Evolutionary conservation across 2,888 invertebrate species (phyloP).

Genomic region (Apocheima hispidaria): DNA sequence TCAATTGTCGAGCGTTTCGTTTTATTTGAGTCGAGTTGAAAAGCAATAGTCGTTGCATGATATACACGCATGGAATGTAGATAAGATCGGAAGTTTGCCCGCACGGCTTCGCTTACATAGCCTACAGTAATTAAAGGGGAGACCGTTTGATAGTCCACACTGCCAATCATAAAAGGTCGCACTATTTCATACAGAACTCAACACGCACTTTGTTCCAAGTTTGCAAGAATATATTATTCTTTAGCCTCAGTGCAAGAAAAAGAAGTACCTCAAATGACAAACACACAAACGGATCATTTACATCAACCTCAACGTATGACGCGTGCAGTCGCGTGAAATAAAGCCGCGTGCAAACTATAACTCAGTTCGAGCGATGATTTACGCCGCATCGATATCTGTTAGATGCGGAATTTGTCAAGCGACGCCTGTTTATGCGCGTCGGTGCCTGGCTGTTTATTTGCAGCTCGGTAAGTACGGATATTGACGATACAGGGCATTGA

Average conservation of each 20-base stretch:
- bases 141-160: no score
- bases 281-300: neutral
- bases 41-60: conserved; percentile 22
- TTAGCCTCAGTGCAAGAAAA: no score
- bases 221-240: no score
- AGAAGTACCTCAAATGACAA: neutral
- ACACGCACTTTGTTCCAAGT: no score
- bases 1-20: no score
- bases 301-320: neutral
- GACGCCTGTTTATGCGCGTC: conserved; percentile 75
- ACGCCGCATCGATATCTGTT: conserved; percentile 78
- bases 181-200: no score
- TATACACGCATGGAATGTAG: neutral
- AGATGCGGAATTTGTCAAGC: conserved; percentile 82
- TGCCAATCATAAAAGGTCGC: no score
- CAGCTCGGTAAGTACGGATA: conserved; percentile 14
- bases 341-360: conserved; percentile 52
- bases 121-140: no score
- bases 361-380: conserved; percentile 63
- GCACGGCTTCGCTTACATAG: no score
- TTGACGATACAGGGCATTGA: conserved; percentile 4
- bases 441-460: conserved; percentile 47
- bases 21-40: conserved; percentile 22
- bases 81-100: no score
- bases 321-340: conserved; percentile 39